Evolutionary conservation across 2,888 invertebrate species (phyloP), one percentile per base, ranked within the genome.

Genomic region (Scaptomyza flava): DNA sequence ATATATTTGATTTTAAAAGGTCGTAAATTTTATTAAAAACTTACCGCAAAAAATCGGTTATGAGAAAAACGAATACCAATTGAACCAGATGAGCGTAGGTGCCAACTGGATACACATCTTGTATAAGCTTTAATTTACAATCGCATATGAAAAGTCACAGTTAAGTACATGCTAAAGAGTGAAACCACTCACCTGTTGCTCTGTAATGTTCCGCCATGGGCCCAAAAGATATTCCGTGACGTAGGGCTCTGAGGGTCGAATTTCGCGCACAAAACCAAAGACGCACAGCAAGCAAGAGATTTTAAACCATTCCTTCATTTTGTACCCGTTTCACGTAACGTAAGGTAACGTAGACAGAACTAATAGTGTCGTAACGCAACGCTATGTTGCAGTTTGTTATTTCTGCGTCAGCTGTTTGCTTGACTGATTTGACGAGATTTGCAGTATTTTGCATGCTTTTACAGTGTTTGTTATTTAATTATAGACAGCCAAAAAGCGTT

Each of bases 181-280:
- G 1, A 12, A 14, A 7, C 27, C 12, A 61, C 73, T 76, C 64
- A 92, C 92, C 84, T 91, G 81, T 6, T 89, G 89, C 50, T 93
- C 92, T 1, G 96, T 96, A 46, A 97, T 93, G 91, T 97, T 96
- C 83, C 96, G 94, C 95, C 96, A 96, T 79, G 94, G 93, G 63
- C 96, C 96, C 12, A 94, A 93, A 30, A 97, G 92, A 90, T 95
- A 97, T 88, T 96, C 95, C 0, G 96, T 96, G 12, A 97, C 94
- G 89, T 96, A 97, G 0, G 97, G 96, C 87, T 97, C 97, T 0
- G 96, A 96, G 0, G 97, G 97, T n/a, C 97, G 93, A 57, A 97
- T 95, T 91, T 97, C 97, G 73, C 97, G 95, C 38, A 97, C 92
- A 79, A 96, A 95, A 8, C 97, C 97, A 89, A 96, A 97, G 41